phyloP scores from a whole-genome alignment of 2,888 invertebrate species.

The Rotaria magnacalcarata region DNA sequence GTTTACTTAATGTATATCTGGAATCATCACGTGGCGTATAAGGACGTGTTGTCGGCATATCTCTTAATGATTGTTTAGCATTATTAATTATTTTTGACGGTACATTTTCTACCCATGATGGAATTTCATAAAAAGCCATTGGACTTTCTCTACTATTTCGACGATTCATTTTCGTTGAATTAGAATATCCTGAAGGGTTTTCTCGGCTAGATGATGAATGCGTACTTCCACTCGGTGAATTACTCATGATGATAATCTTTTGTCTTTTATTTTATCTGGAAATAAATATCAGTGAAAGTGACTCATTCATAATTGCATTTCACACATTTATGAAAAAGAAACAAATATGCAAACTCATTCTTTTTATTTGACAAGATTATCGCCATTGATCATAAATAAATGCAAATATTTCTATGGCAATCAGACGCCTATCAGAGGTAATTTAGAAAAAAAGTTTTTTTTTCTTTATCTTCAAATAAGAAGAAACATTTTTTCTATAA shows the following conservation, averaged over 20 bases:
- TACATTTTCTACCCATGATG: background rate
- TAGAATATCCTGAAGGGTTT: background rate
- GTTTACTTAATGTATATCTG: background rate
- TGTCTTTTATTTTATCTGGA: background rate
- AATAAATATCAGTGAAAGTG: background rate
- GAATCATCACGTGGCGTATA: conserved; percentile 16
- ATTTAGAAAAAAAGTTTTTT: no score
- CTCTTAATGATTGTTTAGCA: conserved; percentile 22
- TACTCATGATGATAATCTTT: background rate
- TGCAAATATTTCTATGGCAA: background rate
- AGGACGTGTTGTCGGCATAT: conserved; percentile 12
- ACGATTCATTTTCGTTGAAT: background rate
- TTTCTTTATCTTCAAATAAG: no score
- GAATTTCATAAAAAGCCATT: background rate
- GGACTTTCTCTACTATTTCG: conserved; percentile 4
- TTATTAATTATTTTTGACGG: conserved; percentile 18
- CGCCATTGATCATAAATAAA: background rate
- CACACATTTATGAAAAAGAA: background rate
- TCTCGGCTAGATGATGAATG: background rate
- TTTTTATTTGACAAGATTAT: background rate
- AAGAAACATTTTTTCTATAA: no score
- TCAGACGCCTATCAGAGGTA: no score
- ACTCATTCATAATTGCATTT: background rate
- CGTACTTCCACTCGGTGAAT: background rate
- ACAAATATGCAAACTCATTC: background rate